phyloP scores from a whole-genome alignment of 2,797 vertebrate species.

The Natrix natrix region DNA sequence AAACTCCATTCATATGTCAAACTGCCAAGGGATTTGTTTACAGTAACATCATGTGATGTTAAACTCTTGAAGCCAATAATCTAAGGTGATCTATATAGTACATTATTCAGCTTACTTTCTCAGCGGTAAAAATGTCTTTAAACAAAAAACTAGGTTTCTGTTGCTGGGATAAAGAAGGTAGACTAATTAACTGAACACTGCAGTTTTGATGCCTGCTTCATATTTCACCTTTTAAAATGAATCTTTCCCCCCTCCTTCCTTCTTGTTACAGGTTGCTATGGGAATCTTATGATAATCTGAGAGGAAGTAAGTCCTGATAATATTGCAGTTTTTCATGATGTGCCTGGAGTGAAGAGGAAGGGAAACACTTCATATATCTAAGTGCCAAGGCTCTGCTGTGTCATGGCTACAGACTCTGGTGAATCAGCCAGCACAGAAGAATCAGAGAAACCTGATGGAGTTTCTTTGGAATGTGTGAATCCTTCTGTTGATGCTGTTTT shows the following conservation, averaged over 20 bases:
- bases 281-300: slow-evolving; percentile 51
- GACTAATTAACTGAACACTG: neutral
- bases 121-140: neutral
- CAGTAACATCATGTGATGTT: neutral
- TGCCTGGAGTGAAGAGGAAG: slow-evolving; percentile 46
- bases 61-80: neutral
- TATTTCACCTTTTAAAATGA: slow-evolving; percentile 24
- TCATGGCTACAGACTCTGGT: slow-evolving; percentile 89
- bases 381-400: slow-evolving; percentile 52
- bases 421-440: slow-evolving; percentile 87
- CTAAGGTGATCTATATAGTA: neutral
- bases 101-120: neutral
- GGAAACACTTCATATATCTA: slow-evolving; percentile 43
- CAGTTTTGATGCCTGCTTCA: neutral
- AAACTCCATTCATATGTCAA: slow-evolving; percentile 12
- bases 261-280: slow-evolving; percentile 59
- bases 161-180: neutral
- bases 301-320: slow-evolving; percentile 52
- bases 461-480: slow-evolving; percentile 66
- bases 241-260: neutral
- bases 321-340: slow-evolving; percentile 53
- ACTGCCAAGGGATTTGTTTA: neutral
- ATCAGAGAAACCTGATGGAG: slow-evolving; percentile 88
- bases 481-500: slow-evolving; percentile 42
- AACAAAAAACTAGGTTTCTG: neutral